phyloP scores from a whole-genome alignment of 2,797 vertebrate species.

The Etheostoma perlongum region DNA sequence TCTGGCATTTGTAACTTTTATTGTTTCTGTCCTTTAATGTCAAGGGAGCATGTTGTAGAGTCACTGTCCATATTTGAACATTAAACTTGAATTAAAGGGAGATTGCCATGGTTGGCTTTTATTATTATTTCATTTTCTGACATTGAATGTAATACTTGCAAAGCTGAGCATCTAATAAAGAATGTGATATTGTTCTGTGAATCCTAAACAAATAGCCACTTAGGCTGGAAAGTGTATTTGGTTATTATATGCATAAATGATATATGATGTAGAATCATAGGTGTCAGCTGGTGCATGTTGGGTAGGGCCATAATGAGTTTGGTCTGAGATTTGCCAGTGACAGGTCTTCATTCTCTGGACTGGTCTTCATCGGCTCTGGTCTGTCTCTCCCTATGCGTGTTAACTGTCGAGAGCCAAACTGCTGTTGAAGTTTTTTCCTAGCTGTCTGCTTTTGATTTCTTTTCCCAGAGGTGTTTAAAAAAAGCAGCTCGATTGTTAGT shows the following conservation, averaged over 20 bases:
- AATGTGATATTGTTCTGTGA: slow-evolving; percentile 18
- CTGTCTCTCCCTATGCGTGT: slow-evolving; percentile 68
- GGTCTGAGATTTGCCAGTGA: slow-evolving; percentile 72
- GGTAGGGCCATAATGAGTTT: slow-evolving; percentile 70
- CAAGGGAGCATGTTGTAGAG: slow-evolving; percentile 22
- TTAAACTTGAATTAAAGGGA: slow-evolving; percentile 12
- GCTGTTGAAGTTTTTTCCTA: slow-evolving; percentile 54
- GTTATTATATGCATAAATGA: slow-evolving; percentile 46
- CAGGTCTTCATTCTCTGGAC: slow-evolving; percentile 69
- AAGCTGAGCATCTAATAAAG: slow-evolving; percentile 30
- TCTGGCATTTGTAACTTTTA: slow-evolving; percentile 56
- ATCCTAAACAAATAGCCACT: slow-evolving; percentile 51
- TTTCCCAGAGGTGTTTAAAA: slow-evolving; percentile 88
- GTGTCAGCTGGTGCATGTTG: slow-evolving; percentile 61
- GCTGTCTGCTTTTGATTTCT: slow-evolving; percentile 89
- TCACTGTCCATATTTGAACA: slow-evolving; percentile 33
- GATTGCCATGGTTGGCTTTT: slow-evolving; percentile 18
- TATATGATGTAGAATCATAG: slow-evolving; percentile 47
- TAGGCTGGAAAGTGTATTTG: slow-evolving; percentile 33
- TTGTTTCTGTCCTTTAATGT: slow-evolving; percentile 51
- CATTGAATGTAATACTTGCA: slow-evolving; percentile 25
- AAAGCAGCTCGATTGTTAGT: slow-evolving; percentile 89
- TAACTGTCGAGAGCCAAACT: slow-evolving; percentile 78
- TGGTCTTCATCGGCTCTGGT: slow-evolving; percentile 59
- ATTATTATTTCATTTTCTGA: slow-evolving; percentile 40